Evolutionary conservation across 2,797 vertebrate species (phyloP).

Genomic region (Pogoniulus pusillus): DNA sequence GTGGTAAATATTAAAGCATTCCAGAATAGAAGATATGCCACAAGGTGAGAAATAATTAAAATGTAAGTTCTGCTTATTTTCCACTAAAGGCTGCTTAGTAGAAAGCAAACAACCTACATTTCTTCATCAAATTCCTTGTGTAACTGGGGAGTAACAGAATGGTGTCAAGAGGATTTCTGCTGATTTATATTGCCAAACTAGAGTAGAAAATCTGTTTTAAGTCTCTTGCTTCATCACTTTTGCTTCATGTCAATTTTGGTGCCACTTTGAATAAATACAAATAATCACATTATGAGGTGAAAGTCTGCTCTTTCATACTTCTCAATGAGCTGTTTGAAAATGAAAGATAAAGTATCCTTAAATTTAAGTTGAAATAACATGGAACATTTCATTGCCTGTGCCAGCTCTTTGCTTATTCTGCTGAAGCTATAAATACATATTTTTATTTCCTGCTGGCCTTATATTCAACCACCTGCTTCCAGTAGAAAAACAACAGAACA

Average conservation of each 20-base stretch:
- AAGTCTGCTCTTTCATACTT: constrained; percentile 25
- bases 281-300: constrained; percentile 32
- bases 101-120: background rate
- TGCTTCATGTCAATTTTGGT: constrained; percentile 26
- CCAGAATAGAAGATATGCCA: constrained; percentile 19
- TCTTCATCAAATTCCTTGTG: background rate
- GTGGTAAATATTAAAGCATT: constrained; percentile 45
- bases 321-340: constrained; percentile 45
- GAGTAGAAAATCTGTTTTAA: background rate
- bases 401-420: constrained; percentile 42
- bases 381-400: constrained; percentile 34
- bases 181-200: background rate
- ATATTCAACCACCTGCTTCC: constrained; percentile 52
- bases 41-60: constrained; percentile 22
- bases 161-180: background rate
- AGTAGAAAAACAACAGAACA: background rate
- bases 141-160: background rate
- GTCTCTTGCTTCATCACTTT: constrained; percentile 16
- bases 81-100: background rate
- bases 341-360: constrained; percentile 23
- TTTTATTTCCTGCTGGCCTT: constrained; percentile 62
- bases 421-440: constrained; percentile 55
- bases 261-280: constrained; percentile 12
- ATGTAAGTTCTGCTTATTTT: background rate
- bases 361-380: constrained; percentile 1